These are phyloP conservation scores for Arrhopalites spinosus DNA, from an alignment of 2,888 invertebrate genomes.

Conservation along the genomic window DNA sequence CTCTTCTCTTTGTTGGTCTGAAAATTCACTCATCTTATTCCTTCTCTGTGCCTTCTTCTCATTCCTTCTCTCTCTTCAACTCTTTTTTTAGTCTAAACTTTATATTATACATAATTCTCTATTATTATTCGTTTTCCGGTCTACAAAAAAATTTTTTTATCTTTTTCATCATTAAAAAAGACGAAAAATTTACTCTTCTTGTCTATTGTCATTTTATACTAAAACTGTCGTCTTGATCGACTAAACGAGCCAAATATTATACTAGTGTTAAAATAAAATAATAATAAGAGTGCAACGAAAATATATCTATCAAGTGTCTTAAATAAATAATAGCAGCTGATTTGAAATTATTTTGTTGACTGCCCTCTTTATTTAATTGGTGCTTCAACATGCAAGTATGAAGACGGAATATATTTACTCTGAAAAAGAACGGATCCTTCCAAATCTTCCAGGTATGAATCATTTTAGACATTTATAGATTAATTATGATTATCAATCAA, in stretches of 20 bases:
- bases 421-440: no score
- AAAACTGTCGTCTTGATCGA: background rate
- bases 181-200: background rate
- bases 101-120: background rate
- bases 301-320: no score
- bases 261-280: no score
- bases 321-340: no score
- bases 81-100: background rate
- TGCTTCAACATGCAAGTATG: no score
- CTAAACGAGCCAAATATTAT: background rate
- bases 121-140: background rate
- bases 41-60: constrained; percentile 17
- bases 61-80: background rate
- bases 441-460: no score
- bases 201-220: background rate
- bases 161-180: background rate
- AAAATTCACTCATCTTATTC: background rate
- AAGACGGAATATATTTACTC: no score
- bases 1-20: constrained; percentile 19
- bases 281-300: no score
- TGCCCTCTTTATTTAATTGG: no score
- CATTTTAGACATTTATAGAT: no score
- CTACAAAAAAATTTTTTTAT: background rate
- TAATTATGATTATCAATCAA: no score
- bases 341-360: no score